Evolutionary conservation across 2,113 vertebrate genomes (phyloP), one percentile per base, ranked within the genome.

Genomic region (Theristicus caerulescens): DNA sequence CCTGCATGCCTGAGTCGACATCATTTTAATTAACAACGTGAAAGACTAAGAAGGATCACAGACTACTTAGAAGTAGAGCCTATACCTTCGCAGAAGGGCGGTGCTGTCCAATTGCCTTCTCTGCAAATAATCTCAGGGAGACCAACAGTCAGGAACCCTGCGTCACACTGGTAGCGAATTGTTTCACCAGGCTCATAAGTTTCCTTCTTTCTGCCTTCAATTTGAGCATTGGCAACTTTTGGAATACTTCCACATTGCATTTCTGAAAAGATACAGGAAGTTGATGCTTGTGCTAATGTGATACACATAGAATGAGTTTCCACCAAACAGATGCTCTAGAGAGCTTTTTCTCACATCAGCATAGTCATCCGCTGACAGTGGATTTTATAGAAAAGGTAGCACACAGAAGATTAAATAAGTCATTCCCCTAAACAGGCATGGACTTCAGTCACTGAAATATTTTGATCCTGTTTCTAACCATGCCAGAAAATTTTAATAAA

Each of bases 101-200:
- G 55, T 54, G 18, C 16, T 67, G 95, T 88, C 97, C 97, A 97
- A 0, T 93, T 97, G 70, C 96, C 96, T 57, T 29, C n/a, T 86
- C 81, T 93, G 94, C 96, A 97, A 47, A 91, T 34, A 64, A 96
- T 96, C 96, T 97, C 95, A 0, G 94, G 94, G 15, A 27, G 1
- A 29, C 77, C 95, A 55, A 18, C 6, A 55, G 9, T n/a, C 51
- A 15, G 51, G 61, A 93, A 97, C 29, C 94, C 95, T 25, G 14
- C 5, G 34, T 38, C 17, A 82, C 96, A 97, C 18, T 31, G 26
- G 61, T 97, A 97, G 47, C 0, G 13, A 89, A 96, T 5, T 64
- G 96, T 94, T 95, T 97, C 96, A 31, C 96, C 96, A 44, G 96
- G 83, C 47, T 96, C 83, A 64, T 94, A 96, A 3, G 0, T 8